These are phyloP conservation scores for Neomorphus geoffroyi DNA, from an alignment of 2,797 vertebrate genomes.

Conservation along the genomic window DNA sequence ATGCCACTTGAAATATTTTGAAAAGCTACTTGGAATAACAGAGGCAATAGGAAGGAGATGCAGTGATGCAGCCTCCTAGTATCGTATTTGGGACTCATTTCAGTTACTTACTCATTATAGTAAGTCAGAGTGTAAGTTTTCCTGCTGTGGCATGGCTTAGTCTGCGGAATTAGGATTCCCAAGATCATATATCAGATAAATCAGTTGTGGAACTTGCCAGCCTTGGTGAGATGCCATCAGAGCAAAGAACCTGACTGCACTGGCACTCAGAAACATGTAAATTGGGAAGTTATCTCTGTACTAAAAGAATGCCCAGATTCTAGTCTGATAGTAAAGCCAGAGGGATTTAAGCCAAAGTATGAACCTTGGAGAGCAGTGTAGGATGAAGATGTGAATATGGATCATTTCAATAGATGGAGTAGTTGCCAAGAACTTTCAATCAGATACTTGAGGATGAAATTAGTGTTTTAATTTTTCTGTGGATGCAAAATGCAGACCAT, in stretches of 20 bases:
- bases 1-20: background rate
- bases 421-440: background rate
- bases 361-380: background rate
- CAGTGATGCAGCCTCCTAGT: background rate
- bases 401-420: background rate
- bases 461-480: background rate
- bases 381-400: slow-evolving; percentile 9
- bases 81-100: background rate
- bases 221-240: background rate
- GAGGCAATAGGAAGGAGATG: background rate
- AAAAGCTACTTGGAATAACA: background rate
- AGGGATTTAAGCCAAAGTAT: slow-evolving; percentile 19
- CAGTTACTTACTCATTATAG: background rate
- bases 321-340: slow-evolving; percentile 1
- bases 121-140: background rate
- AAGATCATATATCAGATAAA: background rate
- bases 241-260: background rate
- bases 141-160: background rate
- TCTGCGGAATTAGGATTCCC: background rate
- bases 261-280: background rate
- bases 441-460: background rate
- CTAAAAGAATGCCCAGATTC: slow-evolving; percentile 34
- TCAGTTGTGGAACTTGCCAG: background rate
- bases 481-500: background rate
- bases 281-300: background rate